phyloP scores from a whole-genome alignment of 2,797 vertebrate species.

The Lepidocolaptes lacrymiger region DNA sequence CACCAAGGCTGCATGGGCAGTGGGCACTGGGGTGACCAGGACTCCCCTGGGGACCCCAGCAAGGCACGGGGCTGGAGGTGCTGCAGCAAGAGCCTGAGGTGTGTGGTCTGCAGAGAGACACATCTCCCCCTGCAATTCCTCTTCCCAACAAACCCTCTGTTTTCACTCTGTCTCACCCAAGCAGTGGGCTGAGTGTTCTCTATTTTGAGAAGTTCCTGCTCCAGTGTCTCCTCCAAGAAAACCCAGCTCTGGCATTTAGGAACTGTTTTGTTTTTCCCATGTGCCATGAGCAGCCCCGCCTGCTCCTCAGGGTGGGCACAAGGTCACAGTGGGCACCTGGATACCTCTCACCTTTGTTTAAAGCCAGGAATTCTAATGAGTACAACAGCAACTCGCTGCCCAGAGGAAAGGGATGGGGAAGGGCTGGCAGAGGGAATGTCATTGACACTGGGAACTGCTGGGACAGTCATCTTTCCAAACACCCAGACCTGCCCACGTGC shows the following conservation, averaged over 20 bases:
- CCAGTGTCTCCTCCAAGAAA: background rate
- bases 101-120: background rate
- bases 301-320: background rate
- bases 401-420: background rate
- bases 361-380: background rate
- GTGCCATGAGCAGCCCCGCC: rapidly evolving
- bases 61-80: background rate
- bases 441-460: background rate
- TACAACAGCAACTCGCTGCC: background rate
- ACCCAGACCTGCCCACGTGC: background rate
- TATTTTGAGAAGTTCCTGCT: background rate
- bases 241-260: background rate
- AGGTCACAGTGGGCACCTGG: background rate
- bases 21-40: background rate
- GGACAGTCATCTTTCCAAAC: background rate
- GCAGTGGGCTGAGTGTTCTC: background rate
- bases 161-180: background rate
- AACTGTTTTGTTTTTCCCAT: rapidly evolving
- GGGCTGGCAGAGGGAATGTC: background rate
- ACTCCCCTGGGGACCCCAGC: rapidly evolving
- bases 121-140: background rate
- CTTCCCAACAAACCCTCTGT: background rate
- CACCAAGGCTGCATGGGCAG: background rate
- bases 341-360: background rate
- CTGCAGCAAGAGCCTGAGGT: background rate